Evolutionary conservation across 2,113 vertebrate genomes (phyloP), one percentile per base, ranked within the genome.

Genomic region (Numida meleagris): DNA sequence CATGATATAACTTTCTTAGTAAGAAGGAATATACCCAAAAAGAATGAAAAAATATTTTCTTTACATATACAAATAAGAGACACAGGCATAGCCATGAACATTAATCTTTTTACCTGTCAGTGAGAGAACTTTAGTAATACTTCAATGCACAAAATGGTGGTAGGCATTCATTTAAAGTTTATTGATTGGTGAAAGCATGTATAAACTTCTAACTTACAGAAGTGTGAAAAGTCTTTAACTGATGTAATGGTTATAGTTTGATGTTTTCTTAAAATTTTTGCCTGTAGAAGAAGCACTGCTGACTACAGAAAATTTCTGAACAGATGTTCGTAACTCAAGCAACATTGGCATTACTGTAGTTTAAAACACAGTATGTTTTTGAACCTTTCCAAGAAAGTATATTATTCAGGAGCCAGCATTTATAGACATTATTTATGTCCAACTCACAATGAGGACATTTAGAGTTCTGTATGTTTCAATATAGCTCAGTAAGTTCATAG

Each of bases 251-350:
- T 70, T 85, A 89, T 38, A 82, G 72, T 45, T 82, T 94, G 94
- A 95, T 4, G 9, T 82, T 97, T 96, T 94, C 87, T 93, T 96
- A 90, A 89, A 55, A 85, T 78, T 93, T 94, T 90, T 96, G 34
- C 88, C 97, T 96, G 84, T 96, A 95, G 97, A 97, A 96, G 46
- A 67, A 92, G 65, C 36, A 90, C 86, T 61, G 51, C 76, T 97
- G 90, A 86, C 86, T 93, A 93, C 93, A 97, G 91, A 95, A 96
- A 91, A 87, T 79, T 95, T 97, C 85, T 72, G 93, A 96, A 96
- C 97, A 98, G 94, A 97, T 97, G 96, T 97, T 93, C 78, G 5
- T 67, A 96, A 65, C 67, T 89, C 62, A 66, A 89, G 65, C 0
- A 0, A 77, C 66, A 88, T 70, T 65, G n/a, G 42, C 71, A 63